Conservation (phyloP, 1,140 invertebrate genomes). For the Melitaea cinxia region DNA sequence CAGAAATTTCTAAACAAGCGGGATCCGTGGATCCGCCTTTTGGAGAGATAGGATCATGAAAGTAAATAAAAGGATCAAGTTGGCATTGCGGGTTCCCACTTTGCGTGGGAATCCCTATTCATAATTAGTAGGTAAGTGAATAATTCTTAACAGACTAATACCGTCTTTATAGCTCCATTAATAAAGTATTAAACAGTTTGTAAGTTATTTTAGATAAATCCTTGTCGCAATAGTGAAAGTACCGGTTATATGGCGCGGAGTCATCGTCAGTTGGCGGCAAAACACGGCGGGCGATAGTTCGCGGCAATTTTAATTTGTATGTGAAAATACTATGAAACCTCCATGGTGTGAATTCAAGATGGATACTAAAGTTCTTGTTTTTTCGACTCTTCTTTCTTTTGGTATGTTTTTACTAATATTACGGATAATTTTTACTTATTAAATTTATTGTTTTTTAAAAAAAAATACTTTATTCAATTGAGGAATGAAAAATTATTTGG, state of each 20-base stretch:
- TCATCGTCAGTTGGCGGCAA: conserved; percentile 73
- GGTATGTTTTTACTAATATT: conserved; percentile 58
- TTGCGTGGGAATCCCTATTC: too few species aligned
- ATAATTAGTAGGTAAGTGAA: too few species aligned
- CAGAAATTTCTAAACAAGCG: too few species aligned
- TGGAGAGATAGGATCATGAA: too few species aligned
- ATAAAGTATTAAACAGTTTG: conserved; percentile 40
- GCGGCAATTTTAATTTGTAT: conserved; percentile 34
- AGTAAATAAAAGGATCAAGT: too few species aligned
- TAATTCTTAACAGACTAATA: conserved; percentile 45
- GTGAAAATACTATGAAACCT: conserved; percentile 32
- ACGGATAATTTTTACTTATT: too few species aligned
- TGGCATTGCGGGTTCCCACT: too few species aligned
- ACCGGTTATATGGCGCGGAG: conserved; percentile 46
- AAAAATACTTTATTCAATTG: too few species aligned
- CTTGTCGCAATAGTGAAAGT: conserved; percentile 64
- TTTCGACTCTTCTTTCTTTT: conserved; percentile 55
- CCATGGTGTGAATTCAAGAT: conserved; percentile 42
- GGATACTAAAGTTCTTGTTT: conserved; percentile 39
- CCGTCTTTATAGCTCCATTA: conserved; percentile 33
- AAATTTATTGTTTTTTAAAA: too few species aligned
- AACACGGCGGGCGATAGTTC: conserved; percentile 47
- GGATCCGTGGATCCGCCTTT: too few species aligned
- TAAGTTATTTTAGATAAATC: conserved; percentile 40
- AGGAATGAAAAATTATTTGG: too few species aligned